Evolutionary conservation across 2,113 vertebrate genomes (phyloP).

Genomic region (Malurus melanocephalus): DNA sequence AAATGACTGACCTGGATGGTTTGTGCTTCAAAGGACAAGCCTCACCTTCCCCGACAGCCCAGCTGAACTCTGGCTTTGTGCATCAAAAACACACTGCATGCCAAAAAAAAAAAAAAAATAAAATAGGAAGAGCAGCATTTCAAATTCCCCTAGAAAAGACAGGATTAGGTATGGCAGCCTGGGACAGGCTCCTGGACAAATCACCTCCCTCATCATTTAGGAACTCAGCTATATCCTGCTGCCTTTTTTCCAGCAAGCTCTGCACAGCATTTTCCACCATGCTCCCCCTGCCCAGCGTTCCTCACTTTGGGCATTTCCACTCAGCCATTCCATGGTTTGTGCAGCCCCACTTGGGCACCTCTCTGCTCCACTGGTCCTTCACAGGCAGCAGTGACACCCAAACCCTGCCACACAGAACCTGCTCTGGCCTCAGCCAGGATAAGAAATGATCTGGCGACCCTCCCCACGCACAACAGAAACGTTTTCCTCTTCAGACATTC

Average conservation of each 20-base stretch:
- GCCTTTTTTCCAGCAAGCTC: constrained; percentile 5
- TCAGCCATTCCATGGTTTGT: neutral
- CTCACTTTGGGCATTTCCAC: neutral
- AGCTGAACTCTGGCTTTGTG: neutral
- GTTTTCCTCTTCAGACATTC: neutral
- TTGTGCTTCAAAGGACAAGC: constrained; percentile 57
- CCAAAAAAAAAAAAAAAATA: neutral
- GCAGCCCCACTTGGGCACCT: neutral
- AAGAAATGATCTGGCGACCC: constrained; percentile 46
- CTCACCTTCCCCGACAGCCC: neutral
- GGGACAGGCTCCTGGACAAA: constrained; percentile 8
- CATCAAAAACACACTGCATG: constrained; percentile 2
- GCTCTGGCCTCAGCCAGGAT: neutral
- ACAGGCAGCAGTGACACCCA: neutral
- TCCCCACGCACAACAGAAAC: neutral
- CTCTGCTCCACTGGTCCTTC: neutral
- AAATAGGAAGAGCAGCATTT: constrained; percentile 5
- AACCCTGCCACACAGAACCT: neutral
- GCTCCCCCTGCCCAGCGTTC: neutral
- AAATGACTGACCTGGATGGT: neutral
- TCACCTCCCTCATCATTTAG: neutral
- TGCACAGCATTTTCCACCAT: neutral
- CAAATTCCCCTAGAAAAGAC: constrained; percentile 43
- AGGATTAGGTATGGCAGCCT: neutral
- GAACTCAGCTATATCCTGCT: neutral